A percentile compares a stretch with the other conserved stretches of the same genome.
Evolutionary conservation across 2,113 vertebrate genomes (phyloP).

Genomic region (Barbus barbus): DNA sequence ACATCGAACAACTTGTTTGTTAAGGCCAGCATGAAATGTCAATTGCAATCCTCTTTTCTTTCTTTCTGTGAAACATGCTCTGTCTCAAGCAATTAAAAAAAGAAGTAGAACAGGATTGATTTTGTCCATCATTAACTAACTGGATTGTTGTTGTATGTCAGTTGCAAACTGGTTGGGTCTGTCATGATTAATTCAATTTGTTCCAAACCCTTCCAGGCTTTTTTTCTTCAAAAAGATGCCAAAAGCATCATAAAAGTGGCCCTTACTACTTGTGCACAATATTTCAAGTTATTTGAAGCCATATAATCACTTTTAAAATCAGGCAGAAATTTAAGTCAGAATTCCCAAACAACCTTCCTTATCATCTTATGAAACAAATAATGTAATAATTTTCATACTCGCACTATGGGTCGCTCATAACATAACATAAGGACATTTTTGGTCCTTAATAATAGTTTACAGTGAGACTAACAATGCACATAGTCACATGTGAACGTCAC

Average conservation of each 20-base stretch:
- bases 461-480: not conserved
- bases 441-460: not conserved
- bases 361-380: not conserved
- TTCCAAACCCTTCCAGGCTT: not conserved
- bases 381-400: not conserved
- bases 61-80: not conserved
- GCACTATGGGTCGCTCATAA: not conserved
- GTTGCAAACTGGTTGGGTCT: not conserved
- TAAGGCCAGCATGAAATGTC: not conserved
- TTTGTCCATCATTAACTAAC: not conserved
- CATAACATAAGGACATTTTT: not conserved
- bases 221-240: not conserved
- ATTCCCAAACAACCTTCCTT: not conserved
- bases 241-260: not conserved
- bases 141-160: not conserved
- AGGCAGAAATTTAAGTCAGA: not conserved
- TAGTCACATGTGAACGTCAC: conserved; percentile 36
- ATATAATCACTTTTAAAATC: not conserved
- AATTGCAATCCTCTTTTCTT: not conserved
- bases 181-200: not conserved
- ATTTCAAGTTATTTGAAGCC: not conserved
- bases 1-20: not conserved
- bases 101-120: not conserved
- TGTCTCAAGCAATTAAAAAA: not conserved
- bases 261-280: not conserved